Conservation (phyloP, 2,888 invertebrate genomes). For the Crepidodera aurea region DNA sequence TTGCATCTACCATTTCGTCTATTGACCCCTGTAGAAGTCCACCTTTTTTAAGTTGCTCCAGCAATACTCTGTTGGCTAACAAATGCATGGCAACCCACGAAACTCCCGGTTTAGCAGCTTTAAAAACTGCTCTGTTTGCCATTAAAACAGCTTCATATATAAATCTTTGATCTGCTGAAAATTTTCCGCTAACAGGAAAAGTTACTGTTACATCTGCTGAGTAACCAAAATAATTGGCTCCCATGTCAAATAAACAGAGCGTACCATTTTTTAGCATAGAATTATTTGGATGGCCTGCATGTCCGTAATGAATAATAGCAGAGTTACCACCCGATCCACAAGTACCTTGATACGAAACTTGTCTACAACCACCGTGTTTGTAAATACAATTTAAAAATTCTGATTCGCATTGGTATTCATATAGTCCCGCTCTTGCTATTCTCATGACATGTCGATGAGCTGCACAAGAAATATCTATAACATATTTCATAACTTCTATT, state of each 20-base stretch:
- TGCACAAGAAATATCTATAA: constrained; percentile 88
- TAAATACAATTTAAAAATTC: constrained; percentile 89
- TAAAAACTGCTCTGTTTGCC: constrained; percentile 84
- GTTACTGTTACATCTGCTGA: constrained; percentile 97
- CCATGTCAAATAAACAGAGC: constrained; percentile 97
- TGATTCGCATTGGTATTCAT: constrained; percentile 85
- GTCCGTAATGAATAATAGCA: constrained; percentile 94
- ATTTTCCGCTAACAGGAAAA: constrained; percentile 94
- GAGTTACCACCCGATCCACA: constrained; percentile 92
- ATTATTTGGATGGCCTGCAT: constrained; percentile 93
- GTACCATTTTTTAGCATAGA: constrained; percentile 81
- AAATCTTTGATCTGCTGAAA: constrained; percentile 87
- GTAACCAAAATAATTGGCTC: constrained; percentile 95
- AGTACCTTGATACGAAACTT: constrained; percentile 93
- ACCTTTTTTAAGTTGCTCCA: constrained; percentile 77
- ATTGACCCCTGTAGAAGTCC: constrained; percentile 79
- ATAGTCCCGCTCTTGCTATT: constrained; percentile 74
- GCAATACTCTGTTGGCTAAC: constrained; percentile 79
- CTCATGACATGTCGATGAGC: constrained; percentile 94
- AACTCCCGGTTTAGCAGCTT: constrained; percentile 86
- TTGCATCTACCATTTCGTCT: constrained; percentile 76
- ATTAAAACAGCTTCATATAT: constrained; percentile 90
- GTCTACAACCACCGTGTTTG: constrained; percentile 87
- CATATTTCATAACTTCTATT: constrained; percentile 89
- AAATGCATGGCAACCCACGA: constrained; percentile 95